Evolutionary conservation across 2,888 invertebrate species (phyloP).

Genomic region (Cactoblastis cactorum): DNA sequence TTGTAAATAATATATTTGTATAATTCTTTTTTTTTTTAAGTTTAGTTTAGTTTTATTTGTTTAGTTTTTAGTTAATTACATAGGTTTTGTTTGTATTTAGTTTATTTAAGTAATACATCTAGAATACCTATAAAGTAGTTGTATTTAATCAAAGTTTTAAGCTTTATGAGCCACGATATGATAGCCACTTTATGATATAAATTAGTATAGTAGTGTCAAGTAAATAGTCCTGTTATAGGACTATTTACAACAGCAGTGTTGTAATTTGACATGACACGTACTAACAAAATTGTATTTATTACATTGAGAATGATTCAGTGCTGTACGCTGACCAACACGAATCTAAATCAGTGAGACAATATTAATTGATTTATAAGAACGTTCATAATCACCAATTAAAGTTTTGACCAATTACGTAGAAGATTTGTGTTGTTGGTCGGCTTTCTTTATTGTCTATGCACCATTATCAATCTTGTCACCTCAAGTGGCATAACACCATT

Average conservation of each 20-base stretch:
- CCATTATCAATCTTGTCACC: conserved; percentile 39
- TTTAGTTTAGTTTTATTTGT: too few species aligned
- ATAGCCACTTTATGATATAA: neutral
- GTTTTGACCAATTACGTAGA: conserved; percentile 46
- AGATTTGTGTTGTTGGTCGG: conserved; percentile 34
- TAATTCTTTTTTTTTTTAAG: too few species aligned
- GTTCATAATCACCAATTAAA: conserved; percentile 61
- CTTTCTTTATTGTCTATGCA: conserved; percentile 35
- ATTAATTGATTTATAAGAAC: conserved; percentile 64
- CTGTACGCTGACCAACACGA: conserved; percentile 37
- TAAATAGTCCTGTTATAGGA: conserved; percentile 8
- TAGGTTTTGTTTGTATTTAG: too few species aligned
- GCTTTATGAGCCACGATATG: too few species aligned
- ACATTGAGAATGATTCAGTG: conserved; percentile 34
- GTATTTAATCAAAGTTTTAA: too few species aligned
- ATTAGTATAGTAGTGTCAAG: neutral
- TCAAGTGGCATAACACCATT: conserved; percentile 35
- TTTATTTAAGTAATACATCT: too few species aligned
- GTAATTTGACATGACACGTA: conserved; percentile 27
- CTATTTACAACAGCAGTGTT: conserved; percentile 23
- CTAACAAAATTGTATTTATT: conserved; percentile 32
- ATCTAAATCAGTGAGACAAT: conserved; percentile 45
- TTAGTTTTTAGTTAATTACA: too few species aligned
- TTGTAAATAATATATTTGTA: too few species aligned
- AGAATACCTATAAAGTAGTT: too few species aligned